Evolutionary conservation across 1,140 invertebrate genomes (phyloP).

Genomic region (Parapsyche elsis): DNA sequence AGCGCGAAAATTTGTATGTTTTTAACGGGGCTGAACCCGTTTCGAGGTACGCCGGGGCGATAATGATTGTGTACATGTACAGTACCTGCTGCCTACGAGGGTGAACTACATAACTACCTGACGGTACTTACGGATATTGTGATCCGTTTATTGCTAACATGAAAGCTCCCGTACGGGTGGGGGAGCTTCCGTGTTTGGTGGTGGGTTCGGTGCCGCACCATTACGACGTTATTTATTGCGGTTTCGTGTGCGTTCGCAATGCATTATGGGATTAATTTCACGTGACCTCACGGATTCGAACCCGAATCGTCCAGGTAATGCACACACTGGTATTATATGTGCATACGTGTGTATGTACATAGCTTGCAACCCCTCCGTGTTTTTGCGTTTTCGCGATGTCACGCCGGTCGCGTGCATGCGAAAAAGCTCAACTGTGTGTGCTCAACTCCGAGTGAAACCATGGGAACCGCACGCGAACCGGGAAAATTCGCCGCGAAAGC

Average conservation of each 20-base stretch:
- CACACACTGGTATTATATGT: neutral
- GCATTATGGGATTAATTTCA: slow-evolving; percentile 42
- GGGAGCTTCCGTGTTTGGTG: slow-evolving; percentile 30
- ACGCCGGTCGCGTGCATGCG: neutral
- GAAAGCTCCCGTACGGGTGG: neutral
- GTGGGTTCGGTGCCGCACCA: neutral
- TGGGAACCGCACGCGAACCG: neutral
- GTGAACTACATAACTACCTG: neutral
- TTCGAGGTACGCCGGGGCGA: neutral
- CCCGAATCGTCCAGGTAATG: slow-evolving; percentile 30
- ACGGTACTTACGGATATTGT: neutral
- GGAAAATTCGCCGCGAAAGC: neutral
- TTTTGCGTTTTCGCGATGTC: slow-evolving; percentile 19
- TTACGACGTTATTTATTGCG: slow-evolving; percentile 42
- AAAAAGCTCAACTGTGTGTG: too few relatives aligned
- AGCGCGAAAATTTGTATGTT: slow-evolving; percentile 5
- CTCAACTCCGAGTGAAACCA: too few relatives aligned
- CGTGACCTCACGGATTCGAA: slow-evolving; percentile 43
- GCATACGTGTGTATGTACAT: neutral
- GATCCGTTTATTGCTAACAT: slow-evolving; percentile 19
- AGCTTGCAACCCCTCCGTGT: neutral
- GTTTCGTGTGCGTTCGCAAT: slow-evolving; percentile 41
- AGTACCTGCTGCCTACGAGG: neutral
- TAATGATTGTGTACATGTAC: too few relatives aligned
- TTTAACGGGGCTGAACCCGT: neutral